phyloP scores from a whole-genome alignment of 2,797 vertebrate species.

The Antrozous pallidus region DNA sequence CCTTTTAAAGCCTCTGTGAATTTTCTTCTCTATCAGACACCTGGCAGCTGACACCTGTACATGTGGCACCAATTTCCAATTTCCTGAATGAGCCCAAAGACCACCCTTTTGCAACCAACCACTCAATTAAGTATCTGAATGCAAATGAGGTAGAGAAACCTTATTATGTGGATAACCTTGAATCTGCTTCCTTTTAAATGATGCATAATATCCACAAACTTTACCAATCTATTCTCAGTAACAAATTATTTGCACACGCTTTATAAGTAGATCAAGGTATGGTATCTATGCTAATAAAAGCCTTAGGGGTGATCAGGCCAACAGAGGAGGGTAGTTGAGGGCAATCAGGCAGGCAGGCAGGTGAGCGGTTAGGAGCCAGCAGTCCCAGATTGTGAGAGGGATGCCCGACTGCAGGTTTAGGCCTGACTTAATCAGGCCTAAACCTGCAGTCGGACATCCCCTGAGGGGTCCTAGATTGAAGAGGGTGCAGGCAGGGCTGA shows the following conservation, averaged over 20 bases:
- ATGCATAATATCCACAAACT: background rate
- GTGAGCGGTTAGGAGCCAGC: too few relatives aligned
- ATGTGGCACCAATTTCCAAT: background rate
- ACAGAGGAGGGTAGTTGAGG: too few relatives aligned
- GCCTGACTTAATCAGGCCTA: too few relatives aligned
- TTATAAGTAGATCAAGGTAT: background rate
- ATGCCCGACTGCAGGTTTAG: too few relatives aligned
- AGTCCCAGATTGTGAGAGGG: too few relatives aligned
- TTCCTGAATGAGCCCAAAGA: slow-evolving; percentile 20
- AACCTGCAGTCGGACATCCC: too few relatives aligned
- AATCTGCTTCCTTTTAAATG: background rate
- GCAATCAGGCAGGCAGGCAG: too few relatives aligned
- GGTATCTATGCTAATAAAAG: too few relatives aligned
- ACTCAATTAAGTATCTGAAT: slow-evolving; percentile 21
- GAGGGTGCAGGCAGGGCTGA: too few relatives aligned
- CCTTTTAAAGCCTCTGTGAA: background rate
- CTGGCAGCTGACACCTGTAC: slow-evolving; percentile 6
- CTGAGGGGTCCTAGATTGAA: too few relatives aligned
- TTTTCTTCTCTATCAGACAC: background rate
- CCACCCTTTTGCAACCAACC: background rate
- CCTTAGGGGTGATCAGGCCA: too few relatives aligned
- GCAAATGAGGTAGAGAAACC: background rate
- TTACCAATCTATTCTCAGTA: background rate
- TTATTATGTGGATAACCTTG: background rate
- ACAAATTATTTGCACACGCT: background rate